Conservation (phyloP, 2,113 vertebrate genomes). For the Gymnorhina tibicen region DNA sequence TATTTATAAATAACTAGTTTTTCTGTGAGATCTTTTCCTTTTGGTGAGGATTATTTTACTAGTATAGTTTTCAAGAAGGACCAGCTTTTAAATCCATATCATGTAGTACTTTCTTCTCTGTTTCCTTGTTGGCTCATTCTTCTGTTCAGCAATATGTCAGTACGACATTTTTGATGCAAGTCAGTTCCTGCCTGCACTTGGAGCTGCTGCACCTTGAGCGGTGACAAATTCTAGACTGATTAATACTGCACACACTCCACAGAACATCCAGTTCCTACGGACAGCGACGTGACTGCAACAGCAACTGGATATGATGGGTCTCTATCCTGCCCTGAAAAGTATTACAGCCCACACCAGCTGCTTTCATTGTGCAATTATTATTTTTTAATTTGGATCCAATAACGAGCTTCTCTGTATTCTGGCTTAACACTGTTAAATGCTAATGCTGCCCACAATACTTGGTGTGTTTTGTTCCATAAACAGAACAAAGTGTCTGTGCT, state of each 20-base stretch:
- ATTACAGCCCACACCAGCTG: neutral
- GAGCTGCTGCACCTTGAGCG: neutral
- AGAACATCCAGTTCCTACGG: neutral
- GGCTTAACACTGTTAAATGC: neutral
- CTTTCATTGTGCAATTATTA: neutral
- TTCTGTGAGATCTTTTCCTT: neutral
- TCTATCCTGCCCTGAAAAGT: neutral
- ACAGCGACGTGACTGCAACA: neutral
- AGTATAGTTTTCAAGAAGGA: neutral
- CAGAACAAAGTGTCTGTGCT: neutral
- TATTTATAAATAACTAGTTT: neutral
- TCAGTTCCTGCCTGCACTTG: neutral
- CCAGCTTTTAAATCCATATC: accelerated
- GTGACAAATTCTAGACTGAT: slow-evolving; percentile 19
- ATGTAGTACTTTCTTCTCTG: neutral
- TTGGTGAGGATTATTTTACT: neutral
- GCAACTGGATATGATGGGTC: neutral
- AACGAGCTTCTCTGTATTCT: neutral
- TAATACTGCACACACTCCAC: neutral
- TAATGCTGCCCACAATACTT: neutral
- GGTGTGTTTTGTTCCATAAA: neutral
- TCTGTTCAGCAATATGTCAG: neutral
- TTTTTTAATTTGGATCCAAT: slow-evolving; percentile 18
- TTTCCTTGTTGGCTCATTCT: neutral
- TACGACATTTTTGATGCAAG: neutral